Base-by-base conservation (phyloP, 2,888 invertebrate species). In the Hemaris fuciformis region DNA sequence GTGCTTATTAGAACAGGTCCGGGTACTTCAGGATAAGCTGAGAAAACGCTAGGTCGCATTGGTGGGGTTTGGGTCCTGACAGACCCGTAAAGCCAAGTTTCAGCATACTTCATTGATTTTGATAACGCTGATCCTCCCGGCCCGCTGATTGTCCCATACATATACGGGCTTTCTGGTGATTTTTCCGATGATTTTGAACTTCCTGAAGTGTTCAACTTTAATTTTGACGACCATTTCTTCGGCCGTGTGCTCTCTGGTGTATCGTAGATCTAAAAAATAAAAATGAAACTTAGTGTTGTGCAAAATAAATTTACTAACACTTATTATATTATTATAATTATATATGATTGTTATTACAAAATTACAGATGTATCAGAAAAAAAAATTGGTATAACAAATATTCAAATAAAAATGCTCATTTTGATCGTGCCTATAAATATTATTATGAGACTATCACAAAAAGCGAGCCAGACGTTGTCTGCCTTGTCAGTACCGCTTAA, bases 21-120 rank as follows among this genome's bases (percentile, higher is more conserved):
- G 62, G 90, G 69, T 23, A 88, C 87, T 65, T 93, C 93, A 48
- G 91, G 80, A 66, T 93, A 93, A 57, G 88, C 80, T 66, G 94
- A 88, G 71, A 93, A 93, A 67, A 94, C 89, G 64, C 92, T 89
- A 46, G 92, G 88, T 76, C 93, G 80, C 61, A 85, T 82, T 71
- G 87, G 85, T 76, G 85, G 86, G 73, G 92, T 93, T 68, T 93
- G 91, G 68, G 91, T 93, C 74, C 95, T 93, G 1, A 96, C 95
- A 41, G 96, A 96, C 73, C 97, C 96, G 80, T 97, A 97, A 15
- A 97, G 93, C 97, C 97, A 97, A 61, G 96, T 96, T 79, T 97
- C 96, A 41, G 96, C 96, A 88, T 96, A 96, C 83, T 96, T 95
- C 96, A 97, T 96, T 78, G 96, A 96, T 83, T 96, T 96, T 63